Conservation (phyloP, 1,140 invertebrate species). For the Zaprionus gabonicus region DNA sequence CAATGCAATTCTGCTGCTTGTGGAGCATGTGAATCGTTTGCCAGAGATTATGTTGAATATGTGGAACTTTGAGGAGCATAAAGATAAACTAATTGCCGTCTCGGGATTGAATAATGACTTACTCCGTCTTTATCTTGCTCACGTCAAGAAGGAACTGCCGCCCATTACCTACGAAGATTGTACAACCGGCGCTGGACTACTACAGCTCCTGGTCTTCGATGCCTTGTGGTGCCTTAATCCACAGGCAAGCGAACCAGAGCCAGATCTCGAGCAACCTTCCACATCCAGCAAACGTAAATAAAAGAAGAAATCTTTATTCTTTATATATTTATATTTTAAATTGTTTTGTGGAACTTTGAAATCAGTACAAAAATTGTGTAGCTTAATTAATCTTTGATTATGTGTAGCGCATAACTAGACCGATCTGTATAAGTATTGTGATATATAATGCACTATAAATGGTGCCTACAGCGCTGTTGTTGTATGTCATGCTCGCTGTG, state of each 20-base stretch:
- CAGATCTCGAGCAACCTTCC: background rate
- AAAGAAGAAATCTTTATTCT: background rate
- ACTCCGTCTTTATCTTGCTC: slow-evolving; percentile 12
- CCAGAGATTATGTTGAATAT: slow-evolving; percentile 14
- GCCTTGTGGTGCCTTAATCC: slow-evolving; percentile 24
- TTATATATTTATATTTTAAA: slow-evolving; percentile 13
- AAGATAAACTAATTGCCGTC: slow-evolving; percentile 24
- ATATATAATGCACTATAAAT: slow-evolving; percentile 33
- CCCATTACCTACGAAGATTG: slow-evolving; percentile 42
- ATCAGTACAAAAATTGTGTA: slow-evolving; percentile 42
- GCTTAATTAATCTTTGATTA: slow-evolving; percentile 12
- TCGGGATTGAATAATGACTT: slow-evolving; percentile 15
- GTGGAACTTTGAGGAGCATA: slow-evolving; percentile 39
- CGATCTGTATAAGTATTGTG: slow-evolving; percentile 40
- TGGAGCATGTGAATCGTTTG: slow-evolving; percentile 32
- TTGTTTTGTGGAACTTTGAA: slow-evolving; percentile 50
- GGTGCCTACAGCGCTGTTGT: slow-evolving; percentile 18
- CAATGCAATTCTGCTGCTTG: slow-evolving; percentile 10
- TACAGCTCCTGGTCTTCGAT: slow-evolving; percentile 40
- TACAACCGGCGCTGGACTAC: slow-evolving; percentile 28
- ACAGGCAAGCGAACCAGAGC: slow-evolving; percentile 1
- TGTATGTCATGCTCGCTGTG: slow-evolving; percentile 66
- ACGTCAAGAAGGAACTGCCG: slow-evolving; percentile 26
- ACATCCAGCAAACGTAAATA: background rate
- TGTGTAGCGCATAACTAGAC: slow-evolving; percentile 15